Evolutionary conservation across 2,888 invertebrate genomes (phyloP).

Genomic region (Timema podura): DNA sequence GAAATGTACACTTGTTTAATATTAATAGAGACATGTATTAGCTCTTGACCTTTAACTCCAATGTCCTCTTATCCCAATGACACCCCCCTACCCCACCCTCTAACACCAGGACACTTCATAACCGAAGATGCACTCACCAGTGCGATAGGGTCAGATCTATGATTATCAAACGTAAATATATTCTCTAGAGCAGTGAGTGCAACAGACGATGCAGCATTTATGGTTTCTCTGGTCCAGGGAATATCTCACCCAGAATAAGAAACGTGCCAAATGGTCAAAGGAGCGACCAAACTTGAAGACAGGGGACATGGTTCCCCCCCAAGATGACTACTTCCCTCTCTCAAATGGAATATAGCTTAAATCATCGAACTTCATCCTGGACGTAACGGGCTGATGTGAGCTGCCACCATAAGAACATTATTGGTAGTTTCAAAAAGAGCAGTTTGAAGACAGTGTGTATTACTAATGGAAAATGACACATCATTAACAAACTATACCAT

Average conservation of each 20-base stretch:
- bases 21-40: slow-evolving; percentile 38
- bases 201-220: slow-evolving; percentile 29
- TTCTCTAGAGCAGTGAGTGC: slow-evolving; percentile 29
- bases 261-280: slow-evolving; percentile 29
- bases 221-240: slow-evolving; percentile 34
- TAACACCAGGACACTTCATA: slow-evolving; percentile 39
- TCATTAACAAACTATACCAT: too few species aligned
- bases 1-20: slow-evolving; percentile 29
- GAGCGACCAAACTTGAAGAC: slow-evolving; percentile 18
- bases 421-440: too few species aligned
- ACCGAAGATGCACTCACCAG: slow-evolving; percentile 30
- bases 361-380: too few species aligned
- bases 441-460: too few species aligned
- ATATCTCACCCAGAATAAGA: slow-evolving; percentile 31
- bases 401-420: too few species aligned
- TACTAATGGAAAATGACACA: too few species aligned
- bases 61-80: slow-evolving; percentile 35
- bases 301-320: too few species aligned
- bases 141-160: slow-evolving; percentile 28
- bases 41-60: slow-evolving; percentile 37
- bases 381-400: too few species aligned
- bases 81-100: slow-evolving; percentile 24
- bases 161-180: slow-evolving; percentile 24
- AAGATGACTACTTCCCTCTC: too few species aligned
- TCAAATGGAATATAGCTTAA: too few species aligned